Evolutionary conservation across 2,888 invertebrate species (phyloP).

Genomic region (Scaptomyza parva): DNA sequence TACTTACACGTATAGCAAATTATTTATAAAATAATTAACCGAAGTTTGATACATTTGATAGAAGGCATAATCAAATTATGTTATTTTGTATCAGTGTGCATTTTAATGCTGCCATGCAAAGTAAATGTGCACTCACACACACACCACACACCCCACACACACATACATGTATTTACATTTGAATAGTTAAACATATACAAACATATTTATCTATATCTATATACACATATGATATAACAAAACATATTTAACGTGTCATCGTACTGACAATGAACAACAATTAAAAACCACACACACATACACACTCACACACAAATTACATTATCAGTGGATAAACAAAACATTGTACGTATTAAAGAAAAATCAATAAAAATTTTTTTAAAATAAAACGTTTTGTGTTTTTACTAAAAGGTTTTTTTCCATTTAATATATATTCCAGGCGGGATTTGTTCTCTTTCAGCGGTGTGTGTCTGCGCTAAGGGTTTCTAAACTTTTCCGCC

Average conservation of each 20-base stretch:
- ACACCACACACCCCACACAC: slow-evolving; percentile 36
- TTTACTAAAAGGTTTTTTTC: neutral
- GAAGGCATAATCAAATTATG: slow-evolving; percentile 68
- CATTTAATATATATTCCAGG: neutral
- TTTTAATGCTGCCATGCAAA: slow-evolving; percentile 20
- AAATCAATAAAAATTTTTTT: slow-evolving; percentile 39
- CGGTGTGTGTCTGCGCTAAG: neutral
- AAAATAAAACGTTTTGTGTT: neutral
- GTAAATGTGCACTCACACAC: slow-evolving; percentile 23
- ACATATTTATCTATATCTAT: slow-evolving; percentile 48
- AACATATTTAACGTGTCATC: slow-evolving; percentile 33
- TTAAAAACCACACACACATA: slow-evolving; percentile 5
- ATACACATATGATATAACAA: slow-evolving; percentile 31
- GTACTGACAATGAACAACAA: slow-evolving; percentile 31
- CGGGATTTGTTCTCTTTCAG: neutral
- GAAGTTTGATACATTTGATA: slow-evolving; percentile 52
- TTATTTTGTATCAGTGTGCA: slow-evolving; percentile 56
- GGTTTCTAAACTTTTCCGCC: neutral
- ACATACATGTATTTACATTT: slow-evolving; percentile 32
- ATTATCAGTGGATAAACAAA: slow-evolving; percentile 38
- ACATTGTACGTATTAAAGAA: slow-evolving; percentile 47
- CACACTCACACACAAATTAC: slow-evolving; percentile 27
- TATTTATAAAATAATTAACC: slow-evolving; percentile 47
- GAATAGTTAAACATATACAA: slow-evolving; percentile 38
- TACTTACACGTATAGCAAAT: slow-evolving; percentile 55